A percentile compares a stretch with the other conserved stretches of the same genome.
Conservation (phyloP, 1,140 invertebrate species). For the Macrostomum lignano region DNA sequence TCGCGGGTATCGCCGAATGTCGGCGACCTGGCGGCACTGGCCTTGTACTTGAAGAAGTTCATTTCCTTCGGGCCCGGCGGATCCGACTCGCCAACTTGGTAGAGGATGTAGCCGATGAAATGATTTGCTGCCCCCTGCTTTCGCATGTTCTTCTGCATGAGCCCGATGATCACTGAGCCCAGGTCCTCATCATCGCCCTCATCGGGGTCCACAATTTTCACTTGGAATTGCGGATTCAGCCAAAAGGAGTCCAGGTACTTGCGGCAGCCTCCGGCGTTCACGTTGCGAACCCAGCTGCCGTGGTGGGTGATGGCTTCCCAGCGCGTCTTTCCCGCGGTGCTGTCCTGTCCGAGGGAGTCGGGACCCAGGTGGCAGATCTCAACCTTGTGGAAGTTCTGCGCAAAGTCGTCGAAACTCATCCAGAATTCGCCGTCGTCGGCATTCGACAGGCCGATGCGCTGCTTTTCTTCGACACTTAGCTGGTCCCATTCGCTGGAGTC, state of each 20-base stretch:
- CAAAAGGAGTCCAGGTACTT: conserved; percentile 75
- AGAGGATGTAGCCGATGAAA: conserved; percentile 85
- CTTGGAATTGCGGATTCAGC: conserved; percentile 75
- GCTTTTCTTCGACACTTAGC: conserved; percentile 58
- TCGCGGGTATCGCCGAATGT: conserved; percentile 81
- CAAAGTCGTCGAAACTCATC: conserved; percentile 6
- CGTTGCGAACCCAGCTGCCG: conserved; percentile 62
- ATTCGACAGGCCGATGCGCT: conserved; percentile 59
- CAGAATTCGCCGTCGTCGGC: conserved; percentile 92
- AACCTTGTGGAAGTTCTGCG: conserved; percentile 4
- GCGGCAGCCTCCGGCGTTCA: conserved; percentile 77
- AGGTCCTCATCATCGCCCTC: conserved; percentile 14
- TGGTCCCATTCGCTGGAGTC: conserved; percentile 51
- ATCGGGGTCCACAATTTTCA: conserved; percentile 58
- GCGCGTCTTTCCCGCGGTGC: conserved; percentile 10
- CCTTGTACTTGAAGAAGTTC: conserved; percentile 73
- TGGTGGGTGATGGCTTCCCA: conserved; percentile 83
- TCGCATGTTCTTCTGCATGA: conserved; percentile 10
- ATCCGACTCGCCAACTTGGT: conserved; percentile 28
- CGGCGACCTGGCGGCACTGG: conserved; percentile 47
- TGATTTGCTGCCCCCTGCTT: conserved; percentile 65
- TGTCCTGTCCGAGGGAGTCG: conserved; percentile 34
- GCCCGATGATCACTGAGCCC: conserved; percentile 8
- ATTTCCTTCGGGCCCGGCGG: background rate
- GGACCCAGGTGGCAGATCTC: conserved; percentile 9